A percentile compares a stretch with the other conserved stretches of the same genome.
Conservation (phyloP, 2,113 vertebrate species). For the Misgurnus anguillicaudatus region DNA sequence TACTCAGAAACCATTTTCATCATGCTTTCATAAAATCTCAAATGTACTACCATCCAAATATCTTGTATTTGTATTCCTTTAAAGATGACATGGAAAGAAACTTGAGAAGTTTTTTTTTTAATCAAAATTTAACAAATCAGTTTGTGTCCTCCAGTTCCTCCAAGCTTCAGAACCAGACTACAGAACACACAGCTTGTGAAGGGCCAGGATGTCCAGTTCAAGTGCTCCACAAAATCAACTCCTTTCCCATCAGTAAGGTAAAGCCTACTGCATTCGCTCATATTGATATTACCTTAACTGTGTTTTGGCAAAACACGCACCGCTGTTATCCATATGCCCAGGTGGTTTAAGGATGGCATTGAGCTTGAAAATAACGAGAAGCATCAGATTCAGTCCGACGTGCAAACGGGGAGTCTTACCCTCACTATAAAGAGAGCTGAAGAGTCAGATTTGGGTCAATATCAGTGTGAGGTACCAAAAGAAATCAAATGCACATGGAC, state of each 20-base stretch:
- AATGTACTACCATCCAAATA: background rate
- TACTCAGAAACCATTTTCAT: background rate
- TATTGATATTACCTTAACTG: background rate
- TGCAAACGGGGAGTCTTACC: conserved; percentile 80
- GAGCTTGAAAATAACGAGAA: conserved; percentile 77
- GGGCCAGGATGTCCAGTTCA: conserved; percentile 85
- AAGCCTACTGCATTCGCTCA: background rate
- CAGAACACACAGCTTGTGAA: conserved; percentile 83
- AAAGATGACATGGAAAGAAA: too few species aligned
- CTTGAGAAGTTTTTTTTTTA: too few species aligned
- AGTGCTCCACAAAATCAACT: conserved; percentile 81
- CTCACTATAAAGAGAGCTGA: conserved; percentile 80
- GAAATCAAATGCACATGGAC: background rate
- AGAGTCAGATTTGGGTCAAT: conserved; percentile 84
- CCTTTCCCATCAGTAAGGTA: conserved; percentile 87
- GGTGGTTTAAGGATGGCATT: conserved; percentile 87
- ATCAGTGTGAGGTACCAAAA: conserved; percentile 89
- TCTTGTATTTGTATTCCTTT: too few species aligned
- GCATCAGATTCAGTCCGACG: conserved; percentile 79
- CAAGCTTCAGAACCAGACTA: conserved; percentile 85
- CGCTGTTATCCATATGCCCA: conserved; percentile 52
- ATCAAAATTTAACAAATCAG: background rate
- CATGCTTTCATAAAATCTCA: background rate
- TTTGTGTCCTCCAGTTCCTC: conserved; percentile 79
- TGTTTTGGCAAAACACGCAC: background rate